A percentile compares a stretch with the other conserved stretches of the same genome.
These are phyloP conservation scores for Drosophila pectinifera DNA, from an alignment of 1,140 invertebrate species.

Conservation along the genomic window DNA sequence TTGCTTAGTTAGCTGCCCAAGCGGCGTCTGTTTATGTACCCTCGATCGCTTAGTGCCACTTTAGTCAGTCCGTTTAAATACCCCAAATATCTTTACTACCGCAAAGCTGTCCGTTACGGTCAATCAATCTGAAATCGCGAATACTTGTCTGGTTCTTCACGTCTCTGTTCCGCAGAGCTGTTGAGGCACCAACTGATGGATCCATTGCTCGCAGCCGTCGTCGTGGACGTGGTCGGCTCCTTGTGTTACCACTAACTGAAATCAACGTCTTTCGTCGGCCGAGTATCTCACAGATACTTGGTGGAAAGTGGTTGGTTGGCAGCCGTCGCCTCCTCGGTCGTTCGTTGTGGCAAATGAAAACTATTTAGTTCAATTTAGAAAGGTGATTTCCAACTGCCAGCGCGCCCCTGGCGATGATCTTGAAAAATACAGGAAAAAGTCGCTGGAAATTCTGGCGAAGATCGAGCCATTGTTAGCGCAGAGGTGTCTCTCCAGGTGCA, in stretches of 20 bases:
- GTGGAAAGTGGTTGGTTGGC: constrained; percentile 65
- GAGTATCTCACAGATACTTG: constrained; percentile 13
- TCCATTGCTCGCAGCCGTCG: constrained; percentile 12
- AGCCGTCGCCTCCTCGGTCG: neutral
- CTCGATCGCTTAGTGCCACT: constrained; percentile 6
- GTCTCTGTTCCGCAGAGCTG: constrained; percentile 9
- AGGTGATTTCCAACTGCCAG: constrained; percentile 75
- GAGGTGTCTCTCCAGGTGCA: constrained; percentile 3
- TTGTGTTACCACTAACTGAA: constrained; percentile 3
- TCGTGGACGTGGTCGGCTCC: constrained; percentile 4
- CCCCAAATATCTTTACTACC: constrained; percentile 7
- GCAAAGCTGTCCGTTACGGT: neutral
- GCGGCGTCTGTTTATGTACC: constrained; percentile 1
- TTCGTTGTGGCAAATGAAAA: constrained; percentile 54
- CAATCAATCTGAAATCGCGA: constrained; percentile 14
- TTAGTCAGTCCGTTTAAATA: neutral
- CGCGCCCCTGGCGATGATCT: constrained; percentile 34
- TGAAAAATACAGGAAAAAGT: constrained; percentile 12
- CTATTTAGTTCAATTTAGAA: constrained; percentile 84
- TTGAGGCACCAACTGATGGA: constrained; percentile 3
- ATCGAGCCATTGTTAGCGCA: constrained; percentile 34
- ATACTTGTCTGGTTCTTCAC: constrained; percentile 1
- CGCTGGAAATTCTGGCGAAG: neutral
- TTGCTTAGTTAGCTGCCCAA: neutral
- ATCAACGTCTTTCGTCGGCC: constrained; percentile 6